These are phyloP conservation scores for Nebria brevicollis DNA, from an alignment of 2,888 invertebrate genomes.

Conservation along the genomic window DNA sequence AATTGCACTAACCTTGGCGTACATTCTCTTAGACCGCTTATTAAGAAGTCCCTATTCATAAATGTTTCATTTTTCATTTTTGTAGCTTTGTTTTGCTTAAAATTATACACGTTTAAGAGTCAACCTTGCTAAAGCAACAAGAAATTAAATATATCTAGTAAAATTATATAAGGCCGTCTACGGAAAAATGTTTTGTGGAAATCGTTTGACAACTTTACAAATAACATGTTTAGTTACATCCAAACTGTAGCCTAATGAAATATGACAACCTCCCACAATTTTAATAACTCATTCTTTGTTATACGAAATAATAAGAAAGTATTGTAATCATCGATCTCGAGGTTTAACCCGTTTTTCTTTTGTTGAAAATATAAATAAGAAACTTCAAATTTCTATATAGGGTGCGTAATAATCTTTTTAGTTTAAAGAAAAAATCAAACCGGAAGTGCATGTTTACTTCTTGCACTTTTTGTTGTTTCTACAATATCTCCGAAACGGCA, in stretches of 20 bases:
- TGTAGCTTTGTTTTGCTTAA: conserved; percentile 1
- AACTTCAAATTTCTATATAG: no score
- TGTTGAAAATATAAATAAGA: no score
- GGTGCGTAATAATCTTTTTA: no score
- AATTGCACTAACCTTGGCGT: neutral
- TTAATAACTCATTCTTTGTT: no score
- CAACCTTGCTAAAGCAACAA: neutral
- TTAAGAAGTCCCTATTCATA: neutral
- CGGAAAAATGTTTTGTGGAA: neutral
- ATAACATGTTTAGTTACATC: neutral
- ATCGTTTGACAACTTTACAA: neutral
- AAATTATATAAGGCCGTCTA: neutral
- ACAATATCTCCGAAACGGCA: no score
- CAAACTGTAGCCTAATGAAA: neutral
- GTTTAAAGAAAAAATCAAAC: no score
- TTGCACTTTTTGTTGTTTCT: no score
- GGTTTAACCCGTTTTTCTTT: no score
- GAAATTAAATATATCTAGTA: neutral
- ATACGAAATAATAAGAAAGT: no score
- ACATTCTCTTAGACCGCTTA: neutral
- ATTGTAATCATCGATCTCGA: no score
- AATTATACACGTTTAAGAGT: neutral
- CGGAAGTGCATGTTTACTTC: no score
- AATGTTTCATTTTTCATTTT: neutral
- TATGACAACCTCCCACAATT: no score